phyloP scores from a whole-genome alignment of 2,113 vertebrate species.

The Corythoichthys intestinalis region DNA sequence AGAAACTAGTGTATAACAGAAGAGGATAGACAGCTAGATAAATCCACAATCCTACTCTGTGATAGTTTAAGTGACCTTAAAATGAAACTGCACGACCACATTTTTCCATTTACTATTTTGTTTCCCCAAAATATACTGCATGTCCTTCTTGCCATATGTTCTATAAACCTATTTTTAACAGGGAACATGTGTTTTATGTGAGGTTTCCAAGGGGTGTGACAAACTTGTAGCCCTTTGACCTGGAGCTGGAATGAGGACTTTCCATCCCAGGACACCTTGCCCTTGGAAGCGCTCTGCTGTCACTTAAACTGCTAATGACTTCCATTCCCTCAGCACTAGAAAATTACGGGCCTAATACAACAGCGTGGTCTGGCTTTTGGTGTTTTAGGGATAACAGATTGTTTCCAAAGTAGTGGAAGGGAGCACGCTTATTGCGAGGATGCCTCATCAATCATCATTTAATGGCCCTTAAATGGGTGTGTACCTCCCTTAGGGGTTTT shows the following conservation, averaged over 20 bases:
- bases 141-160: slow-evolving; percentile 24
- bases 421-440: slow-evolving; percentile 41
- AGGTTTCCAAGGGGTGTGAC: slow-evolving; percentile 22
- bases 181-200: slow-evolving; percentile 12
- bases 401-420: slow-evolving; percentile 58
- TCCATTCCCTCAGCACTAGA: slow-evolving; percentile 42
- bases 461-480: slow-evolving; percentile 59
- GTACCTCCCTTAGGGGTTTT: slow-evolving; percentile 49
- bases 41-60: not conserved
- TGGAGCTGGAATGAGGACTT: slow-evolving; percentile 48
- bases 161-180: slow-evolving; percentile 27
- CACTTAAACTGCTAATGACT: slow-evolving; percentile 63
- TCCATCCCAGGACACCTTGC: slow-evolving; percentile 50
- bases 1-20: not conserved
- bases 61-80: slow-evolving; percentile 6
- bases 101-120: slow-evolving; percentile 11
- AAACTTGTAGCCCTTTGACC: slow-evolving; percentile 50
- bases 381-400: slow-evolving; percentile 65
- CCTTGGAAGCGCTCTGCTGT: slow-evolving; percentile 58
- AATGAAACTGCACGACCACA: slow-evolving; percentile 24
- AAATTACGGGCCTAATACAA: slow-evolving; percentile 62
- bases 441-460: slow-evolving; percentile 71
- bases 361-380: slow-evolving; percentile 50
- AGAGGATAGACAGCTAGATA: not conserved
- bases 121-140: slow-evolving; percentile 16